These are phyloP conservation scores for Eriosoma lanigerum DNA, from an alignment of 1,140 invertebrate species.

Conservation along the genomic window DNA sequence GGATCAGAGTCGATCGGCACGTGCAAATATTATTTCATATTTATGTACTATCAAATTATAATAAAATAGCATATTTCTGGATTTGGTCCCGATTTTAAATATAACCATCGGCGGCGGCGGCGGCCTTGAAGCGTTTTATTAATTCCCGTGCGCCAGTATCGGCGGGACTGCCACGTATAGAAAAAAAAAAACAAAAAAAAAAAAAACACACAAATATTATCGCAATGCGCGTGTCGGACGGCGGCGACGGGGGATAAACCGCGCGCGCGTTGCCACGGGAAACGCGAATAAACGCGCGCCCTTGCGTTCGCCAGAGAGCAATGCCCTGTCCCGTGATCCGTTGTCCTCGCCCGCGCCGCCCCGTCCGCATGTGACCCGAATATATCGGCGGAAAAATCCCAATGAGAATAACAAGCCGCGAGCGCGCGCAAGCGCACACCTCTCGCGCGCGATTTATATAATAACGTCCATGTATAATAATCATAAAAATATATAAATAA, in stretches of 20 bases:
- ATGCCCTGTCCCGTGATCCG: slow-evolving; percentile 14
- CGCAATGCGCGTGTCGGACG: neutral
- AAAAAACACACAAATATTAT: too few relatives aligned
- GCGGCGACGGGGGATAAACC: neutral
- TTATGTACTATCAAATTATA: too few relatives aligned
- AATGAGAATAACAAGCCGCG: neutral
- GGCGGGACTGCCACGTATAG: too few relatives aligned
- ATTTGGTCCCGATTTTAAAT: slow-evolving; percentile 15
- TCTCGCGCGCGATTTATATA: too few relatives aligned
- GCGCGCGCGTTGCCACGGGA: slow-evolving; percentile 27
- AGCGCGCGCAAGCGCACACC: neutral
- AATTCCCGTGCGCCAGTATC: too few relatives aligned
- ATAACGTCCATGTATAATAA: too few relatives aligned
- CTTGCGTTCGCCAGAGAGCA: slow-evolving; percentile 30
- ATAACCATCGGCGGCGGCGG: slow-evolving; percentile 1
- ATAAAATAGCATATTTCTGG: too few relatives aligned
- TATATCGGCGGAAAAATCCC: slow-evolving; percentile 32
- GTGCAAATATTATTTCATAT: too few relatives aligned
- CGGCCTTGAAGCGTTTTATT: slow-evolving; percentile 22
- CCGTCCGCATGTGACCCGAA: slow-evolving; percentile 30
- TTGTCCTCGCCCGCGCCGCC: neutral
- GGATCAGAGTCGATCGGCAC: too few relatives aligned
- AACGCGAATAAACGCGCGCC: slow-evolving; percentile 17
- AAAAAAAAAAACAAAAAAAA: too few relatives aligned
- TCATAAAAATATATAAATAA: neutral